A percentile compares a stretch with the other conserved stretches of the same genome.
These are phyloP conservation scores for Heteromurus nitidus DNA, from an alignment of 2,888 invertebrate species.

Conservation along the genomic window DNA sequence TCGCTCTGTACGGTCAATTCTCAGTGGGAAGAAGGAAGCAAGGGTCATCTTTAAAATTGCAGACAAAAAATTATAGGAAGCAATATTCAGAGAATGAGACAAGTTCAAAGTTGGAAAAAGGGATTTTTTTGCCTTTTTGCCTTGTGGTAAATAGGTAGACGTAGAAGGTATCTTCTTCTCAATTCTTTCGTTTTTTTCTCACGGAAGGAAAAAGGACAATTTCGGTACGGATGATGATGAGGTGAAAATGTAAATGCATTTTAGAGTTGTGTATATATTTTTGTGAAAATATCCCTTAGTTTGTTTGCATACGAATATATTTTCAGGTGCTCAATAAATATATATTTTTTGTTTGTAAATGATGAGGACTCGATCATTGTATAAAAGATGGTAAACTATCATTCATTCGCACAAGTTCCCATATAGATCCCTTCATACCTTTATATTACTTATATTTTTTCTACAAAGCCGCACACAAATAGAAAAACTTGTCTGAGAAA, in stretches of 20 bases:
- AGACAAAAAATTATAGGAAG: neutral
- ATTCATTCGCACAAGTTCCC: too few relatives aligned
- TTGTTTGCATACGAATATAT: neutral
- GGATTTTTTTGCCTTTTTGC: neutral
- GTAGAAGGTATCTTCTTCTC: conserved; percentile 3
- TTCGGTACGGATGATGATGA: too few relatives aligned
- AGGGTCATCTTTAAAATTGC: conserved; percentile 34
- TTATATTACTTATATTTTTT: too few relatives aligned
- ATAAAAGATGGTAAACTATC: too few relatives aligned
- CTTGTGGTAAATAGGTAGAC: neutral
- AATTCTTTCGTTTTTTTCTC: conserved; percentile 14
- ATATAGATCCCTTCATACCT: too few relatives aligned
- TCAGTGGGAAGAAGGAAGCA: neutral
- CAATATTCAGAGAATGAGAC: neutral
- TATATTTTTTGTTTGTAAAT: neutral
- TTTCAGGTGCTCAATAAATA: neutral
- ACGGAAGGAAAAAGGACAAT: neutral
- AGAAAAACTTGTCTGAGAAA: conserved; percentile 38
- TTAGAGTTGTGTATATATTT: conserved; percentile 4
- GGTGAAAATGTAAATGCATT: conserved; percentile 4
- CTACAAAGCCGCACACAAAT: too few relatives aligned
- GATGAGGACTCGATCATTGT: neutral
- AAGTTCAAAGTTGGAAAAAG: conserved; percentile 21
- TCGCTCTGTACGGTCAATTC: conserved; percentile 13
- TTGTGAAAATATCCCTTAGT: neutral